phyloP scores from a whole-genome alignment of 2,797 vertebrate genomes.

The Poecilia gillii region DNA sequence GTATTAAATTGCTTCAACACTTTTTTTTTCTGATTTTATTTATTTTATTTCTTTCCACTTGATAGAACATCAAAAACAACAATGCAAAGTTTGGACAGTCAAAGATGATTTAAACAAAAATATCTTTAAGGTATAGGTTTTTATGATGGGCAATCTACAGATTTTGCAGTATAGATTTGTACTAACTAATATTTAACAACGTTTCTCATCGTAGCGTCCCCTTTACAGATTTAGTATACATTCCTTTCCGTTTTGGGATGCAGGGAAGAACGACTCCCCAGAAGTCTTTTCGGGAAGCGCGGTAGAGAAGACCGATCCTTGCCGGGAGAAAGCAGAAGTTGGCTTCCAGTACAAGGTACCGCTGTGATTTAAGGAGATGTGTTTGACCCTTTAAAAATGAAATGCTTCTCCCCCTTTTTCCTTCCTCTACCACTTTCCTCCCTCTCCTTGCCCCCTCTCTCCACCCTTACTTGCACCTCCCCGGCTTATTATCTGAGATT shows the following conservation, averaged over 20 bases:
- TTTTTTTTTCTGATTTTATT: neutral
- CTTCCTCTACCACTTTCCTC: conserved; percentile 27
- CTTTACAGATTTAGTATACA: conserved; percentile 30
- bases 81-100: neutral
- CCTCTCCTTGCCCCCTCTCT: conserved; percentile 36
- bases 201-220: neutral
- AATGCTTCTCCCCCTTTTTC: conserved; percentile 30
- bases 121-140: neutral
- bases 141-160: neutral
- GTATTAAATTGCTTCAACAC: conserved; percentile 53
- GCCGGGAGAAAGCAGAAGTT: conserved; percentile 71
- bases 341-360: conserved; percentile 83
- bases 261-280: conserved; percentile 79
- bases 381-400: conserved; percentile 54
- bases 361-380: conserved; percentile 56
- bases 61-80: neutral
- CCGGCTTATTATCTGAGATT: conserved; percentile 83
- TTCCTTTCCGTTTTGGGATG: conserved; percentile 47
- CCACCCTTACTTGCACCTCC: conserved; percentile 51
- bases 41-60: neutral
- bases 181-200: neutral
- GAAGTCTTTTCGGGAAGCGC: conserved; percentile 60
- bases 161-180: neutral
- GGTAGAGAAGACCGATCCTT: conserved; percentile 40
- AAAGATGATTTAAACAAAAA: neutral